Evolutionary conservation across 2,888 invertebrate genomes (phyloP).

Genomic region (Xestia c-nigrum): DNA sequence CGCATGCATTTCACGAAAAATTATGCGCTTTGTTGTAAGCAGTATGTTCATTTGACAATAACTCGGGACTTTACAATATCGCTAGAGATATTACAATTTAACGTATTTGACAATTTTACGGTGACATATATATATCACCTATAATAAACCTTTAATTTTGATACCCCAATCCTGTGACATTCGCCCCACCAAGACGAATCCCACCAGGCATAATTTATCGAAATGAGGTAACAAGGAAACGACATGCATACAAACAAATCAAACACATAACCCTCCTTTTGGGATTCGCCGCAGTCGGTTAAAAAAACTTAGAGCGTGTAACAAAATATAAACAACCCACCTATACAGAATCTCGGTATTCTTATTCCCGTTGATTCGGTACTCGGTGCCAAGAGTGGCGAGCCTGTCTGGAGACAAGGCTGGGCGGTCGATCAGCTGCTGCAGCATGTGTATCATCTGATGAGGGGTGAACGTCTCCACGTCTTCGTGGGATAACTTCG

Average conservation of each 20-base stretch:
- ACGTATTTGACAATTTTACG: too few species aligned
- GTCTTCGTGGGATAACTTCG: slow-evolving; percentile 88
- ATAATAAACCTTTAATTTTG: too few species aligned
- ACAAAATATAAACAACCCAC: slow-evolving; percentile 49
- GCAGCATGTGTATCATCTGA: slow-evolving; percentile 93
- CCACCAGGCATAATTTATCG: neutral
- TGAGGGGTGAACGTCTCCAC: slow-evolving; percentile 90
- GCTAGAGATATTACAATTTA: too few species aligned
- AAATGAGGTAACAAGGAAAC: neutral
- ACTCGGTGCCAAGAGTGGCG: slow-evolving; percentile 82
- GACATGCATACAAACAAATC: neutral
- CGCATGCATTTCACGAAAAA: too few species aligned
- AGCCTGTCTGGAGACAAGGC: slow-evolving; percentile 90
- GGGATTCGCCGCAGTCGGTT: neutral
- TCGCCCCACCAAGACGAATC: neutral
- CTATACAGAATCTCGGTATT: slow-evolving; percentile 94
- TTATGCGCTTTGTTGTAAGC: too few species aligned
- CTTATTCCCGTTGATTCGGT: slow-evolving; percentile 91
- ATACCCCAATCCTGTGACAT: too few species aligned
- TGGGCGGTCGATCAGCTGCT: slow-evolving; percentile 91
- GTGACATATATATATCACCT: too few species aligned
- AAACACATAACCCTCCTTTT: neutral
- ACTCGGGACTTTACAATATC: too few species aligned
- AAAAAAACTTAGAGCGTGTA: neutral
- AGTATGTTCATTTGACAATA: too few species aligned